phyloP scores from a whole-genome alignment of 2,113 vertebrate genomes.

The Setophaga kirtlandii region DNA sequence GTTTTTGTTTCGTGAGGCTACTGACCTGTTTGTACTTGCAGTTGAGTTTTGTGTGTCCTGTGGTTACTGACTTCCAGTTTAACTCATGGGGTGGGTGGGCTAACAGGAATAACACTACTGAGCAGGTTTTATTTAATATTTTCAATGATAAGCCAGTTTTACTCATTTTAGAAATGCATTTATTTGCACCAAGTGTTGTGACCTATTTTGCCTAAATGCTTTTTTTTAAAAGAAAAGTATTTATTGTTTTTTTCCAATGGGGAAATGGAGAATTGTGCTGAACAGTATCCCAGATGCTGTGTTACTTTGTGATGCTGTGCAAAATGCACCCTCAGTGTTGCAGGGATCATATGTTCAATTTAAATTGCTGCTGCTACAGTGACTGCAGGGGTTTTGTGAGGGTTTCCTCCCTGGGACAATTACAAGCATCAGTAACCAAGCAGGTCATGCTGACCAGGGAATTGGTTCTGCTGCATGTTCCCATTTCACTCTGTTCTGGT shows the following conservation, averaged over 20 bases:
- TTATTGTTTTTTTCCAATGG: not conserved
- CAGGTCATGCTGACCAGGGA: not conserved
- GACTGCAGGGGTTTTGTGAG: not conserved
- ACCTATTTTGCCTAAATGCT: not conserved
- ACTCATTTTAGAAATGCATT: not conserved
- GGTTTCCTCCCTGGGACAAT: not conserved
- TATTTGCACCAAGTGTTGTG: not conserved
- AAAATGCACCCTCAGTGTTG: not conserved
- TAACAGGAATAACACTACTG: not conserved
- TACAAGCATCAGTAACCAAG: not conserved
- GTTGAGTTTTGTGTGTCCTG: not conserved
- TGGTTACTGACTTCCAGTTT: not conserved
- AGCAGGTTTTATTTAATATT: not conserved
- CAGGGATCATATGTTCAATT: not conserved
- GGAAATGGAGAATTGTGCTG: not conserved
- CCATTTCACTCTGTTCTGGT: not conserved
- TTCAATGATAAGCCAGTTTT: not conserved
- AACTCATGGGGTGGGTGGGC: not conserved
- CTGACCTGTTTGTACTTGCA: not conserved
- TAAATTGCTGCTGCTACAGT: not conserved
- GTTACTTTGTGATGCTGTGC: not conserved
- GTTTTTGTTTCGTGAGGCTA: not conserved
- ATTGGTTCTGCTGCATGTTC: not conserved
- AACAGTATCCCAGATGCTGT: not conserved
- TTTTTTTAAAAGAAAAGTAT: not conserved